Conservation (phyloP, 2,113 vertebrate species). For the Phrynosoma platyrhinos region DNA sequence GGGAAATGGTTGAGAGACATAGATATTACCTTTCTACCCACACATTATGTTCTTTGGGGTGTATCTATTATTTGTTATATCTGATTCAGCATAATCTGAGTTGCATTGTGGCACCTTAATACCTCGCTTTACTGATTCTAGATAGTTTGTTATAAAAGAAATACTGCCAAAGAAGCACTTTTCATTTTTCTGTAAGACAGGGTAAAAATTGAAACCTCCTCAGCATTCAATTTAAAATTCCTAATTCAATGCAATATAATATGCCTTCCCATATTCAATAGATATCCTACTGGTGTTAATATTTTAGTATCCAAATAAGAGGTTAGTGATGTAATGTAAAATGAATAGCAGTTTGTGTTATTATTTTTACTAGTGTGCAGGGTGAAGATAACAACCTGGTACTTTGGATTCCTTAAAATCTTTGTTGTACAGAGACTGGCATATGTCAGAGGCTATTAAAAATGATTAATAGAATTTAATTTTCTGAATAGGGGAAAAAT, state of each 20-base stretch:
- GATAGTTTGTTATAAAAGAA: too few relatives aligned
- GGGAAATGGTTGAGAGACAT: too few relatives aligned
- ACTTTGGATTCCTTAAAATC: not conserved
- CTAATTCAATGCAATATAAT: not conserved
- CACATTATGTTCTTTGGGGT: too few relatives aligned
- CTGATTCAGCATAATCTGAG: too few relatives aligned
- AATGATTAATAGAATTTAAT: constrained; percentile 27
- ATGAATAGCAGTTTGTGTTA: not conserved
- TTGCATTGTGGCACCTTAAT: too few relatives aligned
- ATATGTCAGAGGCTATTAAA: constrained; percentile 8
- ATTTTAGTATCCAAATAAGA: not conserved
- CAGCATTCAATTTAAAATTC: too few relatives aligned
- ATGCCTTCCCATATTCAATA: constrained; percentile 1
- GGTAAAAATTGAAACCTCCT: too few relatives aligned
- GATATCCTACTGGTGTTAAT: not conserved
- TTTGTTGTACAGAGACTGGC: not conserved
- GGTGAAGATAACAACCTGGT: constrained; percentile 4
- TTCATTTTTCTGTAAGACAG: too few relatives aligned
- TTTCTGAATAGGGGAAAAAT: not conserved
- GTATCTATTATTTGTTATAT: too few relatives aligned
- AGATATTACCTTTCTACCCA: too few relatives aligned
- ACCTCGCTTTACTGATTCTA: too few relatives aligned
- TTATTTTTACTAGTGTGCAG: constrained; percentile 1
- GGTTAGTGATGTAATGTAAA: not conserved
- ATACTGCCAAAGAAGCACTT: too few relatives aligned